A percentile compares a stretch with the other conserved stretches of the same genome.
Conservation (phyloP, 1,140 invertebrate genomes). For the Liolophura sinensis region DNA sequence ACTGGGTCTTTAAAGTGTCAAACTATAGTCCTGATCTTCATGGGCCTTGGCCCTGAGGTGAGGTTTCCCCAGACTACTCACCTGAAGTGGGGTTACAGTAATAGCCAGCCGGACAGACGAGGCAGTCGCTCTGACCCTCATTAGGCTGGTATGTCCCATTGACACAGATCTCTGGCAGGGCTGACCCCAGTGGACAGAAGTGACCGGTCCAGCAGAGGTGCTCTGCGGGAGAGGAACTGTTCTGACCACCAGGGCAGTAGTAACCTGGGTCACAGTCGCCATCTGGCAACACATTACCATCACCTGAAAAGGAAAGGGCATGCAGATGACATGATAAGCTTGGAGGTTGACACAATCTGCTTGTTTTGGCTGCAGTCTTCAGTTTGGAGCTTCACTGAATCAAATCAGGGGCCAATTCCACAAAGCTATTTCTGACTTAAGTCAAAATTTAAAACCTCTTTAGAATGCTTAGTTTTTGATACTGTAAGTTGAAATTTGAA, state of each 20-base stretch:
- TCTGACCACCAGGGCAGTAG: constrained; percentile 53
- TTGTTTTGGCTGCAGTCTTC: too few species aligned
- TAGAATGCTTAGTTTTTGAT: too few species aligned
- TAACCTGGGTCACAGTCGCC: constrained; percentile 45
- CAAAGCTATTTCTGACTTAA: too few species aligned
- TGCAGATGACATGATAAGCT: constrained; percentile 1
- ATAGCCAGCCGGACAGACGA: constrained; percentile 45
- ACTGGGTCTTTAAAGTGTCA: too few species aligned
- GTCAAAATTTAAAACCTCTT: too few species aligned
- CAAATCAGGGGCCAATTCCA: too few species aligned
- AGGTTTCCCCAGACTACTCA: constrained; percentile 9
- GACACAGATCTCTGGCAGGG: constrained; percentile 35
- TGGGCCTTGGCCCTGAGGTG: too few species aligned
- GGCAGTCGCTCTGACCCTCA: constrained; percentile 32
- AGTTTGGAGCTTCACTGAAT: too few species aligned
- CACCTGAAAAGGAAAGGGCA: constrained; percentile 23
- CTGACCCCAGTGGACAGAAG: constrained; percentile 40
- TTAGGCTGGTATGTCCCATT: constrained; percentile 52
- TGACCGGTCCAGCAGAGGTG: constrained; percentile 44
- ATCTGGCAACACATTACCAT: constrained; percentile 33
- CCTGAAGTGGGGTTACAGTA: constrained; percentile 43
- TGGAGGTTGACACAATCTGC: too few species aligned
- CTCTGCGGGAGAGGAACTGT: constrained; percentile 37
- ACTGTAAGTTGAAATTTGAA: too few species aligned
- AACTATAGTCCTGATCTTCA: too few species aligned